Evolutionary conservation across 2,888 invertebrate genomes (phyloP), one percentile per base, ranked within the genome.

Genomic region (Trachelus tabidus): DNA sequence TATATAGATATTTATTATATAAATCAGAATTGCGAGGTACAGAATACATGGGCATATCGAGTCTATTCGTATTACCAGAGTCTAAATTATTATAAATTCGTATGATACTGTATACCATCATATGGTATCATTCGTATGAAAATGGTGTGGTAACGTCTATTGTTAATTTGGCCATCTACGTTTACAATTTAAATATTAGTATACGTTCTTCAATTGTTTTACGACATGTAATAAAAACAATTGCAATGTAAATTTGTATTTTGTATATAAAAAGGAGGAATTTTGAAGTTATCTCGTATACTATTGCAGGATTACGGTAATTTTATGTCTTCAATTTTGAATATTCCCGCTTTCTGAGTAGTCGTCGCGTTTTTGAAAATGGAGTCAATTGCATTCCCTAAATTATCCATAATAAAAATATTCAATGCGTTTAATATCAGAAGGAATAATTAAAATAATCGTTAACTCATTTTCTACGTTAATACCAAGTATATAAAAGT

Each of bases 381-480:
- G 71, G 34, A 71, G 71, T 71, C 71, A 71, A 71, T 71, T 34
- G 71, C 15, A 71, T 71, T 71, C 31, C 71, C 12, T 31, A 71
- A 56, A 56, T 56, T 56, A 56, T 23, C 23, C 56, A 23, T 56
- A 56, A 23, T 23, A 9, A 23, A 23, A 71, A 12, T 4, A 71
- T 71, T 33, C 31, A 71, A 71, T 12, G 33, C 11, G 6, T 34
- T 34, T 71, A 23, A 56, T 56, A 56, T 56, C 56, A 9, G 23
- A 56, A 23, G 9, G 56, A 23, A 1, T 56, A 9, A 56, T 56
- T 56, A 9, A 23, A 56, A 23, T 23, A 34, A 71, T 71, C 1
- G 15, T 31, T 34, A 34, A 33, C 2, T 71, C 1, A 71, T 71
- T 71, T 71, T 71, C 31, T 12, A 34, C n/a, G 23, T 56, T 56